Base-by-base conservation (phyloP, 2,888 invertebrate genomes). In the Nysson spinosus region DNA sequence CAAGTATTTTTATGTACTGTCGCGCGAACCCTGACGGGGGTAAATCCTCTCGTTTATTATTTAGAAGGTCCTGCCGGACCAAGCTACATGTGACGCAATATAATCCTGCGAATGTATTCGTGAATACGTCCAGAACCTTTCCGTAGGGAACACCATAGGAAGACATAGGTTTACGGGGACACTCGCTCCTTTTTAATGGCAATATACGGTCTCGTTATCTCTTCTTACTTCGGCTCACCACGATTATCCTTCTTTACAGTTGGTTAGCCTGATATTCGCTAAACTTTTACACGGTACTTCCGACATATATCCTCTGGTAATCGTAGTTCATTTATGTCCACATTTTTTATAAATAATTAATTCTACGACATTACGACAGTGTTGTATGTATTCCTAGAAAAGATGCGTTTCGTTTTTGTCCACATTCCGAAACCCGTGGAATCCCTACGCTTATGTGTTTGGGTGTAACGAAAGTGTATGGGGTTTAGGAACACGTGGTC, bases 11-110 rank as follows among this genome's bases (percentile, higher is more conserved):
- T 86, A 82, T 82, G 82, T 84, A 81, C 75, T 78, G 77, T 72
- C 77, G 72, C 75, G 75, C 74, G 72, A 64, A 65, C 75, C n/a
- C 79, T 78, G 76, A 78, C 77, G 76, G 78, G 81, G 81, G 76
- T 79, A 85, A 85, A 86, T 85, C 86, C 87, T 82, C 85, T 85
- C 86, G 82, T 87, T 86, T 83, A 87, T 87, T 87, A 87, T 87
- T 87, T 87, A 86, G 83, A 79, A 79, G 78, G 83, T n/a, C n/a
- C n/a, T n/a, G n/a, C n/a, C n/a, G 80, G 60, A 32, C 28, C 12
- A 42, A 35, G 4, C 11, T 16, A 40, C 9, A 44, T 19, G 19
- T 28, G 54, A 9, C 28, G n/a, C 24, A 20, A 32, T 35, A 16
- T 35, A 20, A 22, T 51, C 5, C 32, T 12, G 32, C n/a, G 44